Percentiles rank a stretch among this genome's conserved stretches.
These are phyloP conservation scores for Nyleta sp. DNA, from an alignment of 2,888 invertebrate species.

Conservation along the genomic window DNA sequence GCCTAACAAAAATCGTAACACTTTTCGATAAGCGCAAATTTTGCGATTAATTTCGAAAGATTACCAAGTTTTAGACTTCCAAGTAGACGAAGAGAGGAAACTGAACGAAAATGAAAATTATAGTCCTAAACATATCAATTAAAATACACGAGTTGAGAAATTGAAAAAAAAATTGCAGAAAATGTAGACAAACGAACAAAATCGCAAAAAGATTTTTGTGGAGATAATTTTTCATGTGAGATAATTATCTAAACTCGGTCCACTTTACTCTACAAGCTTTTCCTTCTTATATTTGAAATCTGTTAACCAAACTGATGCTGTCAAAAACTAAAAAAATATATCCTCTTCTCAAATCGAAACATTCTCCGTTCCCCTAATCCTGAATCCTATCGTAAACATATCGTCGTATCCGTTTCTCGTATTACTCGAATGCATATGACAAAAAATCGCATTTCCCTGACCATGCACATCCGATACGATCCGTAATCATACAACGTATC, in stretches of 20 bases:
- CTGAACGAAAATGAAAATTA: too few species aligned
- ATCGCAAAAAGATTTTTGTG: too few species aligned
- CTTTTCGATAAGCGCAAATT: too few species aligned
- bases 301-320: not conserved
- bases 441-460: slow-evolving; percentile 37
- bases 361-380: slow-evolving; percentile 23
- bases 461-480: slow-evolving; percentile 34
- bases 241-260: too few species aligned
- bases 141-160: too few species aligned
- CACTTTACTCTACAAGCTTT: not conserved
- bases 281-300: slow-evolving; percentile 1
- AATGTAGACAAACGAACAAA: too few species aligned
- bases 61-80: too few species aligned
- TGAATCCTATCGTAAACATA: slow-evolving; percentile 25
- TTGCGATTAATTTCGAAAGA: too few species aligned
- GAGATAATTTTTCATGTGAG: too few species aligned
- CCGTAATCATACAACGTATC: slow-evolving; percentile 26
- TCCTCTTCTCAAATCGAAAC: slow-evolving; percentile 18
- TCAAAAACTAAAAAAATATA: not conserved
- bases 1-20: not conserved
- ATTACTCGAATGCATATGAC: slow-evolving; percentile 25
- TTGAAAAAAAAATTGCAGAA: too few species aligned
- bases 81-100: too few species aligned
- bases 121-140: too few species aligned
- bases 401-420: slow-evolving; percentile 23